Evolutionary conservation across 2,888 invertebrate species (phyloP).

Genomic region (Vannuccia rotundouncinata): DNA sequence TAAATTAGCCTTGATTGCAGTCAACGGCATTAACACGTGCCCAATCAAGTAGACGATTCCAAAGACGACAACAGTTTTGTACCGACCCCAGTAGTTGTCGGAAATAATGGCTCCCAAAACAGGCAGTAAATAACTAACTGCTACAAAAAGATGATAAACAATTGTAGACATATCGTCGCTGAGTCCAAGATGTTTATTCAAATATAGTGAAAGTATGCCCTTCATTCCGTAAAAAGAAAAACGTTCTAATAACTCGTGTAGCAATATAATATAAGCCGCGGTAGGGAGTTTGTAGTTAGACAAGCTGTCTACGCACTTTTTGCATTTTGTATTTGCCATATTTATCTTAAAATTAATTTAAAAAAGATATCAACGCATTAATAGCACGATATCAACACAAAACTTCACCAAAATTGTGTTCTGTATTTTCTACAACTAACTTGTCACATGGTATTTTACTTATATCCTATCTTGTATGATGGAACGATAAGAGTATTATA

Average conservation of each 20-base stretch:
- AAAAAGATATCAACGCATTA: no score
- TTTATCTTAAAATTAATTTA: no score
- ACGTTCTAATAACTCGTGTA: slow-evolving; percentile 43
- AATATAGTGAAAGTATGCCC: slow-evolving; percentile 62
- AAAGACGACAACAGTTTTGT: slow-evolving; percentile 32
- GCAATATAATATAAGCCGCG: slow-evolving; percentile 40
- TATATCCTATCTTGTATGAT: no score
- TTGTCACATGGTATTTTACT: no score
- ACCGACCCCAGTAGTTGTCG: slow-evolving; percentile 67
- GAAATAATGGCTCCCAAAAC: slow-evolving; percentile 84
- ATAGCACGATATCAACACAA: no score
- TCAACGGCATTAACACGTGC: slow-evolving; percentile 34
- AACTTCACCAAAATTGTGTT: no score
- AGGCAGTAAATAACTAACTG: slow-evolving; percentile 82
- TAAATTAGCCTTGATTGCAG: slow-evolving; percentile 19
- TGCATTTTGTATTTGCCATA: no score
- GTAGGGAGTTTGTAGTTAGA: no score
- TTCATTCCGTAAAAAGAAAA: slow-evolving; percentile 44
- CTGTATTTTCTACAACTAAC: no score
- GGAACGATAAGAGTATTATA: no score
- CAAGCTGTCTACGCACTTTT: no score
- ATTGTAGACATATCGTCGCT: slow-evolving; percentile 70
- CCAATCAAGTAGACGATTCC: slow-evolving; percentile 37
- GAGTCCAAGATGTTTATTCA: slow-evolving; percentile 71
- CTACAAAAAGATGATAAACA: slow-evolving; percentile 78